A percentile compares a stretch with the other conserved stretches of the same genome.
Conservation (phyloP, 30 jellyfish, hydroid and myxozoan genomes). For the Cassiopea andromeda region DNA sequence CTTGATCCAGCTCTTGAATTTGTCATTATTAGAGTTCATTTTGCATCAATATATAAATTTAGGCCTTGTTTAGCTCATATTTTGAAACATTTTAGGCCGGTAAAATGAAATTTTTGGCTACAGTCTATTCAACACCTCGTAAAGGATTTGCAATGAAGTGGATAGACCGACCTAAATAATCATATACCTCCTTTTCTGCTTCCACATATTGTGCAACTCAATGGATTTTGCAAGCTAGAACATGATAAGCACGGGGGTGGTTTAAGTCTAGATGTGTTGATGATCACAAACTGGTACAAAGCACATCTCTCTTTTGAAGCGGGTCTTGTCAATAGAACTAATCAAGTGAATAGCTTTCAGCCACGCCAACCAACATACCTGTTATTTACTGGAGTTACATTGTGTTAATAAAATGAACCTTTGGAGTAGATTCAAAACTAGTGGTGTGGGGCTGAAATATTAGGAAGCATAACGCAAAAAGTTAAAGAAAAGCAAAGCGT, state of each 20-base stretch:
- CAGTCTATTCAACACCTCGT: too few species aligned
- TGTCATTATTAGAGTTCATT: constrained; percentile 10
- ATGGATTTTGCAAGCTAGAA: neutral
- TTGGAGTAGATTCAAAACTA: too few species aligned
- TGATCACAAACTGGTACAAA: neutral
- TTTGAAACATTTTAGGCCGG: neutral
- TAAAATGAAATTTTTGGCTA: too few species aligned
- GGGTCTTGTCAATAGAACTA: constrained; percentile 2
- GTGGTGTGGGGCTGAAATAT: too few species aligned
- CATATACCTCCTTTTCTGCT: neutral
- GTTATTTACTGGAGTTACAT: neutral
- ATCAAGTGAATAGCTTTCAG: constrained; percentile 27
- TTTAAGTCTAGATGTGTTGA: neutral
- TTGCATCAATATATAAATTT: neutral
- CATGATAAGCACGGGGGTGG: neutral
- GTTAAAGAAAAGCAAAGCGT: too few species aligned
- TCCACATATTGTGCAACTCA: neutral
- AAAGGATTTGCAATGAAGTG: too few species aligned
- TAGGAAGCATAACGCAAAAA: too few species aligned
- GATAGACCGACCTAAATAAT: neutral
- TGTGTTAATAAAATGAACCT: neutral
- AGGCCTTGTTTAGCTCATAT: neutral
- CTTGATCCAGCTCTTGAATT: neutral
- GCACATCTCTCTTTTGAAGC: neutral
- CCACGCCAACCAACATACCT: constrained; percentile 29